phyloP scores from a whole-genome alignment of 2,113 vertebrate species.

The Nothobranchius furzeri region DNA sequence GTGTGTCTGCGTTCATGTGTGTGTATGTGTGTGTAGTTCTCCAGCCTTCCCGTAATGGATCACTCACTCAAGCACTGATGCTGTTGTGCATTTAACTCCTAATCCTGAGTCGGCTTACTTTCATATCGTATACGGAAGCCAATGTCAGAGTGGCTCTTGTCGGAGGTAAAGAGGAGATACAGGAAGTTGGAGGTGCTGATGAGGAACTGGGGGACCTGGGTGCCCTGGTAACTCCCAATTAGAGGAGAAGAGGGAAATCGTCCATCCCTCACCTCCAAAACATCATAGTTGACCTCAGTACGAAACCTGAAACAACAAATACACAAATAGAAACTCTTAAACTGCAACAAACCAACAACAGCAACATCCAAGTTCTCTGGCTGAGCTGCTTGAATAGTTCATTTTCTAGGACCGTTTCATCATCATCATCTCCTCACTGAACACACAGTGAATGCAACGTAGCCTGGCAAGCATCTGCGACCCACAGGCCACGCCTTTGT shows the following conservation, averaged over 20 bases:
- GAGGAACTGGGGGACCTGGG: constrained; percentile 98
- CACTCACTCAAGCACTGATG: neutral
- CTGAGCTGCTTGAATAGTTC: too few species aligned
- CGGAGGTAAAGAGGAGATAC: constrained; percentile 94
- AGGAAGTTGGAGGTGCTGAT: constrained; percentile 98
- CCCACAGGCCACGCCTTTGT: too few species aligned
- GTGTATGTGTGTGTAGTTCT: too few species aligned
- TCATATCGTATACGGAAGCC: constrained; percentile 98
- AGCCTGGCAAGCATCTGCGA: too few species aligned
- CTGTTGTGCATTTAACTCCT: neutral
- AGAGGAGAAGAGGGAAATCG: constrained; percentile 90
- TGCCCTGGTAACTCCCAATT: constrained; percentile 96
- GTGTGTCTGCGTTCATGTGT: too few species aligned
- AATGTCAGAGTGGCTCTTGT: constrained; percentile 97
- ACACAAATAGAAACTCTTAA: neutral
- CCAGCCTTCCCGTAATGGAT: constrained; percentile 2
- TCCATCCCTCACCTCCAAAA: constrained; percentile 93
- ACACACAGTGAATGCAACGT: too few species aligned
- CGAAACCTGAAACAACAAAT: constrained; percentile 84
- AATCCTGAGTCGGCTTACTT: constrained; percentile 81
- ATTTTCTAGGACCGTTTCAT: too few species aligned
- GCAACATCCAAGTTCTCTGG: too few species aligned
- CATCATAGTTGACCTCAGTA: constrained; percentile 96
- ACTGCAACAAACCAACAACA: too few species aligned
- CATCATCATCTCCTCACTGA: too few species aligned